Evolutionary conservation across 2,888 invertebrate species (phyloP).

Genomic region (Drosophila quinaria): DNA sequence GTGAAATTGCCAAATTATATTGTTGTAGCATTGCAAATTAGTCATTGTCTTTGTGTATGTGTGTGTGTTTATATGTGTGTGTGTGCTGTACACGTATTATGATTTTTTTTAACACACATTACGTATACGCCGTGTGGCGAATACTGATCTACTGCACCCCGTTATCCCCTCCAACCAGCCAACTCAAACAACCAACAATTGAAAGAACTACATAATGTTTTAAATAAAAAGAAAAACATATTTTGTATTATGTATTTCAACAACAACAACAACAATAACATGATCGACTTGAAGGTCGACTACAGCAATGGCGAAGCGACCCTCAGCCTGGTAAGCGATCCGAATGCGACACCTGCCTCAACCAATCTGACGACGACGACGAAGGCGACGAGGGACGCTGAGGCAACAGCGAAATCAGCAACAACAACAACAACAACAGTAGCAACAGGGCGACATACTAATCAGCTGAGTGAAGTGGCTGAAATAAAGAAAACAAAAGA

Average conservation of each 20-base stretch:
- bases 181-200: conserved; percentile 20
- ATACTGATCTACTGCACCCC: conserved; percentile 3
- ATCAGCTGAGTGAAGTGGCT: conserved; percentile 17
- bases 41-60: conserved; percentile 30
- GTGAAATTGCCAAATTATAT: conserved; percentile 43
- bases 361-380: conserved; percentile 15
- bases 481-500: conserved; percentile 25
- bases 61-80: conserved; percentile 13
- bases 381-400: conserved; percentile 34
- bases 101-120: conserved; percentile 27
- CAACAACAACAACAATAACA: conserved; percentile 10
- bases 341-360: conserved; percentile 26
- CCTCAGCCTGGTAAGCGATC: conserved; percentile 54
- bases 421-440: conserved; percentile 19
- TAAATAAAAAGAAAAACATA: conserved; percentile 15
- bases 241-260: conserved; percentile 41
- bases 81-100: conserved; percentile 21
- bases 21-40: conserved; percentile 31
- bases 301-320: conserved; percentile 71
- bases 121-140: conserved; percentile 31
- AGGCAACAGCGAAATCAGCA: conserved; percentile 23
- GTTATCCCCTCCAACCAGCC: conserved; percentile 12
- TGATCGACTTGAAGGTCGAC: conserved; percentile 66
- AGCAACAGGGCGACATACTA: conserved; percentile 35
- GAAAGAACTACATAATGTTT: conserved; percentile 15